Conservation (phyloP, 2,888 invertebrate genomes). For the Danaus chrysippus region DNA sequence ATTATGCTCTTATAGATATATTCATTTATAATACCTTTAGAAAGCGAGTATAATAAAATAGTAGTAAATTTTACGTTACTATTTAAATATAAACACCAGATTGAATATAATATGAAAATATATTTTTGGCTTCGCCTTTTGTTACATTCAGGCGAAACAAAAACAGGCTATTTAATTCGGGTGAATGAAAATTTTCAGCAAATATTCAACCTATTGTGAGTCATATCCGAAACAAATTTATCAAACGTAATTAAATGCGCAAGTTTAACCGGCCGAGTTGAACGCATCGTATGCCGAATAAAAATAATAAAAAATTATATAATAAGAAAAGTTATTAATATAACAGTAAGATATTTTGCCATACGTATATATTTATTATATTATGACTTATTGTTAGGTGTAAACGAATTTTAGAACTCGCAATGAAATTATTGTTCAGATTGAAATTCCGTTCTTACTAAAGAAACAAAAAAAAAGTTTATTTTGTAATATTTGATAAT, state of each 20-base stretch:
- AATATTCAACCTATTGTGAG: conserved; percentile 7
- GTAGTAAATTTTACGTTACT: too few species aligned
- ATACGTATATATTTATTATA: too few species aligned
- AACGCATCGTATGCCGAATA: neutral
- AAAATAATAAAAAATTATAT: neutral
- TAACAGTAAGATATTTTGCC: neutral
- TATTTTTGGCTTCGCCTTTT: neutral
- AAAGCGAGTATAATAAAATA: too few species aligned
- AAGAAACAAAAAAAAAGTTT: conserved; percentile 46
- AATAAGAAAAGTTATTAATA: neutral
- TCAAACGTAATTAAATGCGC: conserved; percentile 6
- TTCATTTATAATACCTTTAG: too few species aligned
- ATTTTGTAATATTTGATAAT: conserved; percentile 36
- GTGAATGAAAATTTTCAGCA: conserved; percentile 2
- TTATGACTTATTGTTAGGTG: too few species aligned
- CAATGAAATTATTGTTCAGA: conserved; percentile 51
- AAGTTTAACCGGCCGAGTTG: conserved; percentile 2
- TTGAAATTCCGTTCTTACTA: conserved; percentile 50
- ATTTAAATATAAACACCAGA: too few species aligned
- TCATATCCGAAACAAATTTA: conserved; percentile 6
- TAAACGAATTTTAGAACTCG: conserved; percentile 46
- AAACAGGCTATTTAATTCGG: conserved; percentile 1
- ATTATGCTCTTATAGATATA: too few species aligned
- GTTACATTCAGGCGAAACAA: neutral
- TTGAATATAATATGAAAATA: too few species aligned